phyloP scores from a whole-genome alignment of 2,797 vertebrate genomes.

The Muscicapa comitata region DNA sequence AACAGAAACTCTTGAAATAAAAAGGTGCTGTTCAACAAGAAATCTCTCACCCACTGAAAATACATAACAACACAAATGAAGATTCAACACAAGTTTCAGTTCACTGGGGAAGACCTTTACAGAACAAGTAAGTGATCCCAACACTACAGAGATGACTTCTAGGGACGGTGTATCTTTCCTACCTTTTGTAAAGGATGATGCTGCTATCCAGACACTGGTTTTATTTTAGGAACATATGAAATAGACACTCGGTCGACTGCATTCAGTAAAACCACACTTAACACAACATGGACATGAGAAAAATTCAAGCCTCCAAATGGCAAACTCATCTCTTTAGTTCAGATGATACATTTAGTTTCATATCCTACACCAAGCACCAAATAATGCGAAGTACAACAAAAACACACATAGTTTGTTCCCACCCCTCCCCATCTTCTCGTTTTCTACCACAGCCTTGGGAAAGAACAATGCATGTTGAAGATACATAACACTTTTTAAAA shows the following conservation, averaged over 20 bases:
- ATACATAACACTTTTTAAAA: accelerated
- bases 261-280: background rate
- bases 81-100: background rate
- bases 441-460: background rate
- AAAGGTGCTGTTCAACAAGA: background rate
- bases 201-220: background rate
- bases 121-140: background rate
- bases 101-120: background rate
- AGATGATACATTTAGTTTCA: background rate
- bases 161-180: background rate
- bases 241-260: background rate
- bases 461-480: background rate
- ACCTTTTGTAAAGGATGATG: background rate
- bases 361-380: background rate
- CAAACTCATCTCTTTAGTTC: background rate
- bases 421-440: background rate
- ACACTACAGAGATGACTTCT: background rate
- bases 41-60: background rate
- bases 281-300: background rate
- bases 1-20: background rate
- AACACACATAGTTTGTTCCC: accelerated
- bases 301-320: background rate
- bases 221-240: background rate
- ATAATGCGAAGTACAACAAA: background rate
- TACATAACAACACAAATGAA: accelerated